Evolutionary conservation across 2,888 invertebrate species (phyloP).

Genomic region (Bimastos eiseni): DNA sequence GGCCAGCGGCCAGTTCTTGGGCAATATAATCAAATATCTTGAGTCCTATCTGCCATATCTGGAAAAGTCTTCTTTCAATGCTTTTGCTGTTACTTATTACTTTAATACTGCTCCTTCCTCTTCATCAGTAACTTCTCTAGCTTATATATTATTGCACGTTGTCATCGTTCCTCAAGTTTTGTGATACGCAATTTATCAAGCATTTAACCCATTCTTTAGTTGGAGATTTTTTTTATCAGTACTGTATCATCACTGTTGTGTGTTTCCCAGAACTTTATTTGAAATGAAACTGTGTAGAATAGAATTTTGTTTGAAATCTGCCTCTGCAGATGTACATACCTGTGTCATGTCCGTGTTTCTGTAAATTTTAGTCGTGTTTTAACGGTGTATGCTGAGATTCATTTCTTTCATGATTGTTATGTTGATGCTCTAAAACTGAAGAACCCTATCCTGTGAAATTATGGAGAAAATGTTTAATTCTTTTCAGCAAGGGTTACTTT

Average conservation of each 20-base stretch:
- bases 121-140: not conserved
- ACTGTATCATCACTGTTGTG: not conserved
- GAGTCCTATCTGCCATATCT: not conserved
- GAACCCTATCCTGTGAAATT: not conserved
- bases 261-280: not conserved
- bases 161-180: not conserved
- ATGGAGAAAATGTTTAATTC: not conserved
- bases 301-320: not conserved
- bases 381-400: not conserved
- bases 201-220: not conserved
- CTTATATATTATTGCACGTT: not conserved
- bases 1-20: not conserved
- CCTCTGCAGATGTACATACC: not conserved
- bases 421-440: not conserved
- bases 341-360: not conserved
- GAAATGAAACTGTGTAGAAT: not conserved
- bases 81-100: not conserved
- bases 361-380: not conserved
- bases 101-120: not conserved
- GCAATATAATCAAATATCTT: not conserved
- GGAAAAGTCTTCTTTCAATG: not conserved
- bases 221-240: not conserved
- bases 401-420: not conserved
- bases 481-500: not conserved
- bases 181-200: slow-evolving; percentile 13